Evolutionary conservation across 2,797 vertebrate genomes (phyloP), one percentile per base, ranked within the genome.

Genomic region (Rhodeus uyekii): DNA sequence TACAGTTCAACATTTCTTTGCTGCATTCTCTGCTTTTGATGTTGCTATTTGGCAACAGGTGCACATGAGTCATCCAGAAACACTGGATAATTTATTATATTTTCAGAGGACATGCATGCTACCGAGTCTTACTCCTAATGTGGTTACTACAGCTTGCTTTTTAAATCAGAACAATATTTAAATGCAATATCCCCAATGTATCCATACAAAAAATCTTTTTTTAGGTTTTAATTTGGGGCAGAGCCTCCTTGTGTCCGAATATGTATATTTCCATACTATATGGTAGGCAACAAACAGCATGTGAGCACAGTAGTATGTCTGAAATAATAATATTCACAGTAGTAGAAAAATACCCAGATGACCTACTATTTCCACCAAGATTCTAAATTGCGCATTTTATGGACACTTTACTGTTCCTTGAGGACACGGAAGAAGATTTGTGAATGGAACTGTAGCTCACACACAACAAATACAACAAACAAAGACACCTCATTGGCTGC

Each of bases 11-110:
- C 53, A 67, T 80, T 76, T 73, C 22, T 69, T 38, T 84, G 44
- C 39, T n/a, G 46, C 44, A 27, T n/a, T 63, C 58, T 78, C 64
- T 75, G 76, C 76, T 83, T 84, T 88, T 81, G 76, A 85, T 80
- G 81, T 84, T 67, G 63, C 60, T 68, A 8, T 83, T 61, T 65
- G 27, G 44, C 19, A 84, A 67, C 44, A 75, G 69, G 68, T 80
- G 74, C 53, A 64, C 29, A 60, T 36, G 67, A 75, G 75, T 13
- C 77, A 82, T 86, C 55, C 16, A 80, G n/a, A 65, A 13, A 69
- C 63, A 78, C 50, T 34, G 42, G 72, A 72, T 63, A 69, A 27
- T 22, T 44, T 58, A n/a, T 44, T 69, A 44, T 61, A 46, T 61
- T 78, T 71, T 29, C 53, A 36, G 1, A 44, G 24, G 38, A 60